Evolutionary conservation across 2,888 invertebrate genomes (phyloP), one percentile per base, ranked within the genome.

Genomic region (Dorcus parallelipipedus): DNA sequence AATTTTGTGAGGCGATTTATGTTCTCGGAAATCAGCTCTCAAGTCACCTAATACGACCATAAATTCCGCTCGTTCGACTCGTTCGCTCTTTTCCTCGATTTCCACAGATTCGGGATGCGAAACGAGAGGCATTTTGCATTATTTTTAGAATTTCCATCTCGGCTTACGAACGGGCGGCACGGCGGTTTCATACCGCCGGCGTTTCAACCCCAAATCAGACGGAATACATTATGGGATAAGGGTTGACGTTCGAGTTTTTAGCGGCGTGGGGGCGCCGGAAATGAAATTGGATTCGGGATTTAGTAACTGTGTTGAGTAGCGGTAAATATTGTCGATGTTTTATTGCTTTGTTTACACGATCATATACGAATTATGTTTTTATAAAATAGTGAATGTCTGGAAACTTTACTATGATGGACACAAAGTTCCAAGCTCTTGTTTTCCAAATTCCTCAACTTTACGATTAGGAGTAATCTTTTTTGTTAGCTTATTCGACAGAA

Each of bases 1-100:
- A 72, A 73, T 72, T 72, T 72, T 68, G 68, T 64, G 67, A 51
- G 56, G 59, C 62, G 64, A 71, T 72, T 72, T 71, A 72, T 72
- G 69, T 65, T 64, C 67, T 64, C 64, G 69, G 66, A 70, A 71
- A 72, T 71, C 71, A 69, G 68, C 71, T 62, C 69, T 64, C 67
- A 66, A 71, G 65, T 71, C 67, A 69, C 70, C 70, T 72, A 72
- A 69, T 70, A 69, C 69, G 67, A 64, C 67, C 59, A 68, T 69
- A 69, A 71, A 72, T 71, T 71, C 65, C 66, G 59, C 62, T 59
- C 62, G 64, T 67, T 67, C 67, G 63, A 65, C 63, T 68, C 65
- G 61, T 65, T 67, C 63, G 62, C 59, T 59, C 59, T 47, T 61
- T 56, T 59, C 60, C 55, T 63, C 64, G 56, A 62, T 56, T 56